Percentiles rank a stretch among this genome's conserved stretches.
These are phyloP conservation scores for Notiomystis cincta DNA, from an alignment of 2,113 vertebrate species.

Conservation along the genomic window DNA sequence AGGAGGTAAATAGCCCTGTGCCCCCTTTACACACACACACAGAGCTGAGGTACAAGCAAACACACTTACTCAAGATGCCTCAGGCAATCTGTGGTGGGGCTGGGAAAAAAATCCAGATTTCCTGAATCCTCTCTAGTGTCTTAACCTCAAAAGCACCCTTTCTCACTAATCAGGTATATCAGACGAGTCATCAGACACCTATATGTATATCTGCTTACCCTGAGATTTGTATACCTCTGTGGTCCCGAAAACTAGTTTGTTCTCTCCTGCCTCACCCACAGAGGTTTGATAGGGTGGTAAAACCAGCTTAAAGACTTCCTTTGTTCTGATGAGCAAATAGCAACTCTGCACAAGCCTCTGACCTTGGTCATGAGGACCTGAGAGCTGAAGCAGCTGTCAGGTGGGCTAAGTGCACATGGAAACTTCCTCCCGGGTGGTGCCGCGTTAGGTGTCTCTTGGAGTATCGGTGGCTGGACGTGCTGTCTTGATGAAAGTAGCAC, in stretches of 20 bases:
- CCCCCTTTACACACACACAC: background rate
- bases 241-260: constrained; percentile 47
- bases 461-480: background rate
- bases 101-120: background rate
- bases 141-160: constrained; percentile 55
- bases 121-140: constrained; percentile 23
- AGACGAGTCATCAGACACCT: constrained; percentile 51
- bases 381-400: background rate
- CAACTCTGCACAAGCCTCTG: constrained; percentile 9
- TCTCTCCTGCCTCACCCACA: constrained; percentile 33
- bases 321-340: constrained; percentile 46
- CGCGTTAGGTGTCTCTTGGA: background rate
- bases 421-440: background rate
- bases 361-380: background rate
- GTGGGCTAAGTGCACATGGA: background rate
- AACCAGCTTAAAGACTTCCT: constrained; percentile 57
- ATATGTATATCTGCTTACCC: constrained; percentile 32
- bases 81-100: background rate
- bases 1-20: background rate
- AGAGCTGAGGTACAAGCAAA: background rate
- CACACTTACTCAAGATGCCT: background rate
- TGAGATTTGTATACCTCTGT: constrained; percentile 29
- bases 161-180: constrained; percentile 53
- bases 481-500: background rate
- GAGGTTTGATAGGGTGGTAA: constrained; percentile 52